Evolutionary conservation across 2,113 vertebrate species (phyloP).

Genomic region (Egretta garzetta): DNA sequence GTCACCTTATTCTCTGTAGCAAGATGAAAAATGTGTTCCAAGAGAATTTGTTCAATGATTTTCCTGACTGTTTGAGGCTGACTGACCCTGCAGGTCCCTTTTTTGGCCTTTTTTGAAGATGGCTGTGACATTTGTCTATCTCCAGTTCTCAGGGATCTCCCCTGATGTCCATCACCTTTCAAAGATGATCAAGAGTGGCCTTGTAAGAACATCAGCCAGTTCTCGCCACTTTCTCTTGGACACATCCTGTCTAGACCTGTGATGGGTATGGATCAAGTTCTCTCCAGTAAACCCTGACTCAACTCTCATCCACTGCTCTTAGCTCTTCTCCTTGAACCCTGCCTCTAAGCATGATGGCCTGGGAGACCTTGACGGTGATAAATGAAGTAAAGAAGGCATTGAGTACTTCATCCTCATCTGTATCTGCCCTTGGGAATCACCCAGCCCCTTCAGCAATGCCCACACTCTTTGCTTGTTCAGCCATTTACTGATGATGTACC

Average conservation of each 20-base stretch:
- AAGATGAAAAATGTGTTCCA: background rate
- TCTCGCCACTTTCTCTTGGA: background rate
- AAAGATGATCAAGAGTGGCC: background rate
- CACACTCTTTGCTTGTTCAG: background rate
- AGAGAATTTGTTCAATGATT: background rate
- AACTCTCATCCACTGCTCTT: background rate
- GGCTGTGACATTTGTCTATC: background rate
- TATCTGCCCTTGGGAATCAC: background rate
- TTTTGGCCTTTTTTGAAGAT: background rate
- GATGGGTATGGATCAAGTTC: background rate
- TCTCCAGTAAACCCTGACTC: background rate
- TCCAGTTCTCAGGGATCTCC: background rate
- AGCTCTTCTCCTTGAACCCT: background rate
- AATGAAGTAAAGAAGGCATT: background rate
- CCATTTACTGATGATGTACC: background rate
- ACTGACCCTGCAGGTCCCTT: background rate
- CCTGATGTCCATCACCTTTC: background rate
- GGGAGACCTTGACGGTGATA: background rate
- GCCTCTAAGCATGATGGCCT: background rate
- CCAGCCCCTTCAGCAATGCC: background rate
- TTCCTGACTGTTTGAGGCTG: background rate
- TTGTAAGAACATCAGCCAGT: background rate
- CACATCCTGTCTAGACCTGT: accelerated
- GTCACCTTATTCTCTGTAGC: background rate
- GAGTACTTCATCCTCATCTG: background rate